Conservation (phyloP, 2,113 vertebrate species). For the Salvelinus sp. region DNA sequence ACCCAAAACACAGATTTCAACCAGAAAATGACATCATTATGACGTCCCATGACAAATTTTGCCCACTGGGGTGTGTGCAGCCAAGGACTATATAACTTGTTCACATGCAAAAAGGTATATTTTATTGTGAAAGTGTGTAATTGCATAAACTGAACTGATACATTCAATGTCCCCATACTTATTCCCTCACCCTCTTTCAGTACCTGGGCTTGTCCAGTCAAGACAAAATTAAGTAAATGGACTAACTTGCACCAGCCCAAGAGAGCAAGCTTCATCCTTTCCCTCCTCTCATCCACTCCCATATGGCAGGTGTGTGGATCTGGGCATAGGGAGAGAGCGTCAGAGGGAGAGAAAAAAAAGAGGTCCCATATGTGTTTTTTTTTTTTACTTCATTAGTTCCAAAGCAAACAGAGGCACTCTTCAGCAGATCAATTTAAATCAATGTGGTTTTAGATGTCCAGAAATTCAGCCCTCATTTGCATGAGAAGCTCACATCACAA, state of each 20-base stretch:
- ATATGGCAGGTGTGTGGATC: slow-evolving; percentile 72
- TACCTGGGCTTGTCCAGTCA: slow-evolving; percentile 49
- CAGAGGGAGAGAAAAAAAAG: slow-evolving; percentile 13
- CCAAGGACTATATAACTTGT: no score
- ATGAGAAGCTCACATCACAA: slow-evolving; percentile 40
- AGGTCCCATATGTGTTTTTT: slow-evolving; percentile 75
- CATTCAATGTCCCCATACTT: no score
- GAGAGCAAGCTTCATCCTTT: slow-evolving; percentile 63
- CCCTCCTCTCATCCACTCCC: slow-evolving; percentile 66
- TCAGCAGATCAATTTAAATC: slow-evolving; percentile 67
- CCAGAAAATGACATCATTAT: no score
- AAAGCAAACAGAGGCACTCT: slow-evolving; percentile 69
- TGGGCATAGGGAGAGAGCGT: slow-evolving; percentile 52
- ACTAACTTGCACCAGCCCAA: slow-evolving; percentile 64
- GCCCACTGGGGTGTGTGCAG: slow-evolving; percentile 16
- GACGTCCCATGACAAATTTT: no score
- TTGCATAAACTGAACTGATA: no score
- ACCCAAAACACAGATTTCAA: no score
- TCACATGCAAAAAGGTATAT: no score
- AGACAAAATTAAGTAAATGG: slow-evolving; percentile 51
- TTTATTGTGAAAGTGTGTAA: no score
- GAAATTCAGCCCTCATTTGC: slow-evolving; percentile 48
- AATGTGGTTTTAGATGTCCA: slow-evolving; percentile 63
- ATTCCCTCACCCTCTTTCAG: no score
- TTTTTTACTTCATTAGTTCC: slow-evolving; percentile 74